Conservation (phyloP, 2,113 vertebrate genomes). For the Papio anubis region DNA sequence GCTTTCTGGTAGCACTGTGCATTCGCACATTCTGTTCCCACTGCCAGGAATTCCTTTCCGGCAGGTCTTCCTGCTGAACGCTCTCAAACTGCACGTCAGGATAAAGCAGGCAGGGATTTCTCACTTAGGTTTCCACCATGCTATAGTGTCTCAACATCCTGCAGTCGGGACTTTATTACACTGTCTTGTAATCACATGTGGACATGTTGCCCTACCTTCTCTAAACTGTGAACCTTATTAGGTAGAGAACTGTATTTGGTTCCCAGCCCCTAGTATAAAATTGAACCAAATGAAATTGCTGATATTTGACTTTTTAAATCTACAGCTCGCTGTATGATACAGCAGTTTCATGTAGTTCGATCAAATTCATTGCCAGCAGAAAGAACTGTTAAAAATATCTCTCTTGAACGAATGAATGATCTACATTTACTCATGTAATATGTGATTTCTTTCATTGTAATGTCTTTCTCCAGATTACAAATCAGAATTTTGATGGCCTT, state of each 20-base stretch:
- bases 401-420: neutral
- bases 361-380: neutral
- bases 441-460: neutral
- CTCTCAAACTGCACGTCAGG: neutral
- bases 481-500: neutral
- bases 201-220: neutral
- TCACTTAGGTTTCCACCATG: rapidly evolving
- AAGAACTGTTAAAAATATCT: neutral
- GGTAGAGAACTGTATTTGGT: neutral
- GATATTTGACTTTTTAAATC: neutral
- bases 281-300: neutral
- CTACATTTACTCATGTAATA: neutral
- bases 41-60: neutral
- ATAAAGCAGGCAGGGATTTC: neutral
- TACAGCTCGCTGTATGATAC: neutral
- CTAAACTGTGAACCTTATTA: neutral
- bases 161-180: neutral
- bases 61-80: neutral
- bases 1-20: neutral
- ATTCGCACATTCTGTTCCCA: neutral
- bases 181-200: neutral
- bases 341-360: neutral
- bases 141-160: rapidly evolving
- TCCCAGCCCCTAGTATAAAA: neutral
- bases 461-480: neutral